Conservation (phyloP, 2,888 invertebrate genomes). For the Torymus texanus region DNA sequence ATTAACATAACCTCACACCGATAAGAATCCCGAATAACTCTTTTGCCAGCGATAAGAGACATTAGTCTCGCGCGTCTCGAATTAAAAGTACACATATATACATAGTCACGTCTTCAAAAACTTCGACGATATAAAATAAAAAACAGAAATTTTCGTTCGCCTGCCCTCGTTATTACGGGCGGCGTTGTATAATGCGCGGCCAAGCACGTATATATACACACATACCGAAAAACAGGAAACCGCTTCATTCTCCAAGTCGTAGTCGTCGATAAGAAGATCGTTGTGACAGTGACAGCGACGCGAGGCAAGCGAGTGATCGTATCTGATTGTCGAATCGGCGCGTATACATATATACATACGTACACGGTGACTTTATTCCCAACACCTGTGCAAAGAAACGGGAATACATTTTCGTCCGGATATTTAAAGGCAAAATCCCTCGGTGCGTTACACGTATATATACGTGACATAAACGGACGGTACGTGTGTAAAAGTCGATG, state of each 20-base stretch:
- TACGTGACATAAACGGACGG: slow-evolving; percentile 4
- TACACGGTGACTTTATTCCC: slow-evolving; percentile 24
- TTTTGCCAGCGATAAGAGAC: too few species aligned
- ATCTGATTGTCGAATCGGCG: slow-evolving; percentile 43
- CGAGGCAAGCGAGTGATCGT: background rate
- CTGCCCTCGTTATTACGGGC: too few species aligned
- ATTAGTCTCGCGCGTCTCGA: too few species aligned
- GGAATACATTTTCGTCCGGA: slow-evolving; percentile 37
- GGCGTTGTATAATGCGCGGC: background rate
- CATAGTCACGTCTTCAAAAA: too few species aligned
- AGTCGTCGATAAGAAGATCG: slow-evolving; percentile 36
- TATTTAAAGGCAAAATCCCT: slow-evolving; percentile 46
- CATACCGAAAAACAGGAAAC: slow-evolving; percentile 8
- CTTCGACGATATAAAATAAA: too few species aligned
- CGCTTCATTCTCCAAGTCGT: slow-evolving; percentile 1
- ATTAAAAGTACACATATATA: too few species aligned
- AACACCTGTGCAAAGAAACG: slow-evolving; percentile 47
- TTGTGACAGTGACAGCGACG: slow-evolving; percentile 19
- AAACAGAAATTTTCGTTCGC: too few species aligned
- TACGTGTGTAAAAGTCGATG: background rate
- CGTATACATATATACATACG: background rate
- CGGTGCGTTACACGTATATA: slow-evolving; percentile 4
- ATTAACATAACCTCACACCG: too few species aligned
- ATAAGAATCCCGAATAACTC: too few species aligned
- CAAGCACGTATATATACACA: too few species aligned